Evolutionary conservation across 2,888 invertebrate species (phyloP), one percentile per base, ranked within the genome.

Genomic region (Rugalucina vietnamica): DNA sequence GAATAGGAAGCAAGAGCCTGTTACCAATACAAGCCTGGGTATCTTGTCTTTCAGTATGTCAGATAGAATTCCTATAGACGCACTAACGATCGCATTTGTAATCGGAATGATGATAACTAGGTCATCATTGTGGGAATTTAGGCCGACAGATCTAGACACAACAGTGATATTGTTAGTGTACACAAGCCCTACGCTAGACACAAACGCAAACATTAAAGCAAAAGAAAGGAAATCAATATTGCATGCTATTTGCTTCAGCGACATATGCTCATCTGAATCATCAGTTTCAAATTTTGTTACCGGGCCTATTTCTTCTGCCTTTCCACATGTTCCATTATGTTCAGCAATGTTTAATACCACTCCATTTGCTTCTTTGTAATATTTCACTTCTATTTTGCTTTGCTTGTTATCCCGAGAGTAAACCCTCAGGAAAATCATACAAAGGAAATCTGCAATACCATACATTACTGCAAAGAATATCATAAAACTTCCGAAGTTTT

Each of bases 401-500:
- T 2, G 37, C 18, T 43, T n/a, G 34, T 77, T 36, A 27, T 84
- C 29, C 18, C 84, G 60, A 1, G 60, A 72, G 34, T 85, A 82
- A 32, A 88, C 71, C 34, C 82, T 82, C 29, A 90, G 76, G 69
- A 87, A 89, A 4, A 85, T 1, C 71, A 89, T 86, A 57, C 91
- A 90, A 14, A 90, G 32, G 12, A 88, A 69, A 65, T 89, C 86
- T 4, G 82, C 86, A 8, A 87, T 49, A 2, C 76, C 88, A 75
- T 87, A 90, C 12, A 78, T 72, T 12, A 90, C 85, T 0, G 88
- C 88, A 76, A 90, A 88, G n/a, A 90, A 71, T 0, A 90, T 39
- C 88, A 91, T 89, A 39, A 91, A 89, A 29, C 86, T 86, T 0
- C 81, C 84, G 72, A 87, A 90, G 39, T 89, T 80, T 57, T 89